Evolutionary conservation across 2,113 vertebrate genomes (phyloP), one percentile per base, ranked within the genome.

Genomic region (Sander lucioperca): DNA sequence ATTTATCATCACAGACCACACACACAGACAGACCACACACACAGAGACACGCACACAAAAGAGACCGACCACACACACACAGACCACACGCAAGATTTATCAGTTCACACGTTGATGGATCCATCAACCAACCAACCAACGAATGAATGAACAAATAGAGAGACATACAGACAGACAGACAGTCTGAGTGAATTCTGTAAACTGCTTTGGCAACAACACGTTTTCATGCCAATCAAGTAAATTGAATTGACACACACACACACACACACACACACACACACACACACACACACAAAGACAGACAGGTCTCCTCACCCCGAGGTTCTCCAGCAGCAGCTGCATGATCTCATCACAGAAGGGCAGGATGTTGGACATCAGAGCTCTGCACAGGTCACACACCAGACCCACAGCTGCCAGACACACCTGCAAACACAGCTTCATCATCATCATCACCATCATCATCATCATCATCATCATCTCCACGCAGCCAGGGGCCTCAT

Each of bases 301-400:
- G 2, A 21, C 57, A 15, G 2, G 2, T 4, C 39, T 14, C 90
- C 97, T 97, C 93, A 99, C 98, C 94, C 98, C 98, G 58, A 99
- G 94, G 91, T 99, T 99, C 92, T 99, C 97, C 92, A 99, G 90
- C 13, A 99, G 96, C 82, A 99, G 96, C 92, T 99, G 97, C 98
- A 99, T 99, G 89, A 99, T 97, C 93, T 99, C 97, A 0, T 99
- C 98, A 53, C 98, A 99, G 92, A 97, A 98, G 84, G 97, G 97
- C 92, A 99, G 91, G 89, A 99, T 98, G 94, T 99, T 99, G 92
- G 97, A 94, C 84, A 97, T 97, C 57, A 99, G 95, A 27, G 97
- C 98, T 71, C 98, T 92, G 88, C 97, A 99, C 16, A 99, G 93
- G 89, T 99, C 98, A 36, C 98, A 98, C 77, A 99, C 98, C 90